Percentiles rank a stretch among this genome's conserved stretches.
phyloP scores from a whole-genome alignment of 2,888 invertebrate species.

The Eupithecia abbreviata region DNA sequence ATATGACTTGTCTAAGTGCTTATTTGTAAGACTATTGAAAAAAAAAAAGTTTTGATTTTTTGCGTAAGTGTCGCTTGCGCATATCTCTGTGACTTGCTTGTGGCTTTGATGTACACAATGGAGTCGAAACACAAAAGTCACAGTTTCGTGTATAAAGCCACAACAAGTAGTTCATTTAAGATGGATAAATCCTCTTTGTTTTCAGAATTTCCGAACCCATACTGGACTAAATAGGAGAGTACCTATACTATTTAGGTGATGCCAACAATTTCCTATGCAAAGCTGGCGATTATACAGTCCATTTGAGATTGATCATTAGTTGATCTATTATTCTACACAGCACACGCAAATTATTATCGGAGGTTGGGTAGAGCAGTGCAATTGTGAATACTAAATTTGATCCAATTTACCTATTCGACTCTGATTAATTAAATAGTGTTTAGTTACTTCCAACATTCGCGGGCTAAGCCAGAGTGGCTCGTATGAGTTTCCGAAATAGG shows the following conservation, averaged over 20 bases:
- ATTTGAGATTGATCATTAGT: slow-evolving; percentile 1
- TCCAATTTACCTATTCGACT: background rate
- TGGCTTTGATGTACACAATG: too few species aligned
- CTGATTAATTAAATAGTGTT: background rate
- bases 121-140: too few species aligned
- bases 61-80: too few species aligned
- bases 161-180: background rate
- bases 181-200: background rate
- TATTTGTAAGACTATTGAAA: too few species aligned
- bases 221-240: background rate
- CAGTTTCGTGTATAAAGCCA: background rate
- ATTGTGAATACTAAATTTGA: slow-evolving; percentile 10
- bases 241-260: background rate
- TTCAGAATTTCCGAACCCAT: background rate
- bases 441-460: background rate
- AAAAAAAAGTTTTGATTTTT: too few species aligned
- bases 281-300: slow-evolving; percentile 8
- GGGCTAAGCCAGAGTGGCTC: background rate
- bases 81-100: too few species aligned
- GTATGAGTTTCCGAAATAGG: background rate
- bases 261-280: background rate
- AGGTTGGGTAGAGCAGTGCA: background rate
- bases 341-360: background rate
- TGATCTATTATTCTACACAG: background rate
- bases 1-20: too few species aligned